Conservation (phyloP, 2,888 invertebrate genomes). For the Diarsia dahlii region DNA sequence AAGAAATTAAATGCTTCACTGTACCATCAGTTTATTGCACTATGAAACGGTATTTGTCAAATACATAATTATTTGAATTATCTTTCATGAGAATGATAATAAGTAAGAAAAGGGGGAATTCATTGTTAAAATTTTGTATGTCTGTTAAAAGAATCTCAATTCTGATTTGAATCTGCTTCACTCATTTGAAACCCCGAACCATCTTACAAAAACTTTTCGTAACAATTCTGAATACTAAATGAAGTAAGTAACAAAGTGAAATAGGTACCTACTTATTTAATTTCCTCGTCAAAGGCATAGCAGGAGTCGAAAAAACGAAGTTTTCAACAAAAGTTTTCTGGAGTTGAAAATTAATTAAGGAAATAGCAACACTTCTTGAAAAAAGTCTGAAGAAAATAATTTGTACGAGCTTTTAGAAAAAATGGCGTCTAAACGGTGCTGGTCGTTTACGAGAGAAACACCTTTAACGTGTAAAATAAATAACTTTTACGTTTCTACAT, state of each 20-base stretch:
- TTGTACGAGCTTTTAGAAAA: slow-evolving; percentile 30
- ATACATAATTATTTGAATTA: too few species aligned
- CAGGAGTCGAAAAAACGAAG: slow-evolving; percentile 25
- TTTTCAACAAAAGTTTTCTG: slow-evolving; percentile 19
- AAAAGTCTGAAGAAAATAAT: slow-evolving; percentile 16
- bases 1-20: not conserved
- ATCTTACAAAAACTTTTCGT: not conserved
- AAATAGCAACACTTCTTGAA: slow-evolving; percentile 24
- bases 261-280: slow-evolving; percentile 16
- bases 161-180: not conserved
- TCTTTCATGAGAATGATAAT: too few species aligned
- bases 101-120: too few species aligned
- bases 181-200: too few species aligned
- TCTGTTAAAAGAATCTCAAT: not conserved
- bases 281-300: slow-evolving; percentile 38
- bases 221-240: slow-evolving; percentile 13
- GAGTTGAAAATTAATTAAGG: slow-evolving; percentile 31
- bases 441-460: not conserved
- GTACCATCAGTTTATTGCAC: too few species aligned
- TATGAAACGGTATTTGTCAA: too few species aligned
- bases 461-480: slow-evolving; percentile 27
- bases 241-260: not conserved
- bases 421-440: slow-evolving; percentile 3
- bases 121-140: not conserved
- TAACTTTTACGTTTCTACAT: slow-evolving; percentile 6